Percentiles rank a stretch among this genome's conserved stretches.
These are phyloP conservation scores for Rhopalosiphum nymphaeae DNA, from an alignment of 2,888 invertebrate species.

Conservation along the genomic window DNA sequence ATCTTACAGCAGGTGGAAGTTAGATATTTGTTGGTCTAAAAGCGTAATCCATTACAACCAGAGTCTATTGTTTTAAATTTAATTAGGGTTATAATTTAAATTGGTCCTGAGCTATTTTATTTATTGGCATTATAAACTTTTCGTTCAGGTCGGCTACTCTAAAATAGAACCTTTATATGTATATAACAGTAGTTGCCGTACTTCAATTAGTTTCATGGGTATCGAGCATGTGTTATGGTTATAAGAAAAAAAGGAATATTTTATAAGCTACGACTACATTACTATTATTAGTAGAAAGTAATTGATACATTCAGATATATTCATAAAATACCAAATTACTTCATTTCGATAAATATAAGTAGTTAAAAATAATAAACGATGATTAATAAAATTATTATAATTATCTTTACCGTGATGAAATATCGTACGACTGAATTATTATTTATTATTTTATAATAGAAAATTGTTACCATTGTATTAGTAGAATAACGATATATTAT, in stretches of 20 bases:
- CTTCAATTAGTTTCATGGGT: slow-evolving; percentile 18
- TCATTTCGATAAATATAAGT: background rate
- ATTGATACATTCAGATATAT: background rate
- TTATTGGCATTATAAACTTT: slow-evolving; percentile 35
- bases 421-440: background rate
- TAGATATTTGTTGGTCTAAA: background rate
- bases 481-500: background rate
- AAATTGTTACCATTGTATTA: background rate
- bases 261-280: background rate
- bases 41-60: background rate
- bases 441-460: background rate
- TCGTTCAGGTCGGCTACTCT: background rate
- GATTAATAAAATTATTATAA: background rate
- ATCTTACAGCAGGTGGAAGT: background rate
- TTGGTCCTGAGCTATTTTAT: slow-evolving; percentile 7
- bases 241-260: background rate
- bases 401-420: background rate
- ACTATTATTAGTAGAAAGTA: background rate
- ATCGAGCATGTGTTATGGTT: background rate
- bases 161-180: background rate
- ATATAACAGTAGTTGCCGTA: too few relatives aligned
- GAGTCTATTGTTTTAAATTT: slow-evolving; percentile 25
- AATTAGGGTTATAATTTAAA: slow-evolving; percentile 36
- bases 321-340: background rate
- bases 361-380: background rate